Conservation (phyloP, 2,888 invertebrate genomes). For the Crocallis elinguaria region DNA sequence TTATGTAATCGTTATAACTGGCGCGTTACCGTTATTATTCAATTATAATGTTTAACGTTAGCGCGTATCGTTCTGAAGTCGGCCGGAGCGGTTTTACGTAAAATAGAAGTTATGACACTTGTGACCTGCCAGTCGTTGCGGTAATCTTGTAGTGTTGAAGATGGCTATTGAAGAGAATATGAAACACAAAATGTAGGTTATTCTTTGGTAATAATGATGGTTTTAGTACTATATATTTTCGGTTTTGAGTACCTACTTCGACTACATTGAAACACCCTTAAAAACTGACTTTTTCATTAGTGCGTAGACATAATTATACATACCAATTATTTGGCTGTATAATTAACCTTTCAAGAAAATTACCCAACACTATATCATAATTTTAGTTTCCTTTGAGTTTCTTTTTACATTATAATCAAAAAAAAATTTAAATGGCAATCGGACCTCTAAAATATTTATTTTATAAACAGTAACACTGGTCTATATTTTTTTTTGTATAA, state of each 20-base stretch:
- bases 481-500: too few relatives aligned
- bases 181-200: background rate
- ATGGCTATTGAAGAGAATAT: slow-evolving; percentile 2
- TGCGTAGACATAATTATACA: too few relatives aligned
- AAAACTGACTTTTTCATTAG: too few relatives aligned
- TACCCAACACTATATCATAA: too few relatives aligned
- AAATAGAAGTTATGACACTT: slow-evolving; percentile 23
- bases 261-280: too few relatives aligned
- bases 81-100: slow-evolving; percentile 23
- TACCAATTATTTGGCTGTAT: too few relatives aligned
- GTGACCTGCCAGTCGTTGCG: background rate
- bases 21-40: slow-evolving; percentile 36
- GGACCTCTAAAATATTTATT: too few relatives aligned
- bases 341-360: too few relatives aligned
- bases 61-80: slow-evolving; percentile 23
- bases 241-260: background rate
- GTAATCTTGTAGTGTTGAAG: background rate
- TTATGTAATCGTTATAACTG: slow-evolving; percentile 27
- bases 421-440: too few relatives aligned
- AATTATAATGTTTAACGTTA: slow-evolving; percentile 28
- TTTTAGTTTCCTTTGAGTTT: too few relatives aligned
- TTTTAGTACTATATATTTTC: background rate
- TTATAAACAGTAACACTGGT: too few relatives aligned
- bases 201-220: background rate
- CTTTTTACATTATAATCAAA: too few relatives aligned